A percentile compares a stretch with the other conserved stretches of the same genome.
phyloP scores from a whole-genome alignment of 2,888 invertebrate genomes.

The Bembecia ichneumoniformis region DNA sequence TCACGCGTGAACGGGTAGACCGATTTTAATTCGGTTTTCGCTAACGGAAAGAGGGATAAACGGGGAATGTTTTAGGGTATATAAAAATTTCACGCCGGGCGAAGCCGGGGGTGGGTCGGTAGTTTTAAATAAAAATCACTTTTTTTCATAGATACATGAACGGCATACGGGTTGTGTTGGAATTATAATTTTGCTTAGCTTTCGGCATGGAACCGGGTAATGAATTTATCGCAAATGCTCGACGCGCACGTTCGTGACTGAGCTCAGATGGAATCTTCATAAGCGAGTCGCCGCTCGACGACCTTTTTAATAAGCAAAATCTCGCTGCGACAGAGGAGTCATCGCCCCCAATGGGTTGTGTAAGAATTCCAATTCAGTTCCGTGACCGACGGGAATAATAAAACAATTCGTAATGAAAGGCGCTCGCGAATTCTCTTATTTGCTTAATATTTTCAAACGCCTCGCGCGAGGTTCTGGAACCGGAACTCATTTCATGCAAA shows the following conservation, averaged over 20 bases:
- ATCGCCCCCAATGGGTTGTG: conserved; percentile 14
- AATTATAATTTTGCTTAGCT: conserved; percentile 41
- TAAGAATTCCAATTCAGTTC: conserved; percentile 22
- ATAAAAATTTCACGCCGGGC: no score
- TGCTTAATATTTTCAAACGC: conserved; percentile 24
- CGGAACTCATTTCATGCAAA: conserved; percentile 48
- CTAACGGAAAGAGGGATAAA: no score
- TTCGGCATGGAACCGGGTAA: conserved; percentile 21
- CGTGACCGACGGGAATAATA: conserved; percentile 24
- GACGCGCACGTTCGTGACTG: conserved; percentile 19
- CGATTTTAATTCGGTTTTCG: no score
- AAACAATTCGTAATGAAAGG: conserved; percentile 32
- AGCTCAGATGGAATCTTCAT: conserved; percentile 23
- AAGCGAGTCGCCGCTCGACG: conserved; percentile 19
- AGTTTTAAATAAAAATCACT: conserved; percentile 18
- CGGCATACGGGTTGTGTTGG: conserved; percentile 15
- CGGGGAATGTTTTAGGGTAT: no score
- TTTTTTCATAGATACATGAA: conserved; percentile 36
- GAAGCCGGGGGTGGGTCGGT: no score
- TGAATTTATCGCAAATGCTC: conserved; percentile 34
- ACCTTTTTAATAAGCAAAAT: conserved; percentile 29
- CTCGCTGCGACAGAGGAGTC: conserved; percentile 13
- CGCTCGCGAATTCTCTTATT: conserved; percentile 24
- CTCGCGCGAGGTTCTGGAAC: conserved; percentile 11
- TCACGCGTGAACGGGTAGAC: no score